Evolutionary conservation across 2,113 vertebrate genomes (phyloP), one percentile per base, ranked within the genome.

Genomic region (Platichthys stellatus): DNA sequence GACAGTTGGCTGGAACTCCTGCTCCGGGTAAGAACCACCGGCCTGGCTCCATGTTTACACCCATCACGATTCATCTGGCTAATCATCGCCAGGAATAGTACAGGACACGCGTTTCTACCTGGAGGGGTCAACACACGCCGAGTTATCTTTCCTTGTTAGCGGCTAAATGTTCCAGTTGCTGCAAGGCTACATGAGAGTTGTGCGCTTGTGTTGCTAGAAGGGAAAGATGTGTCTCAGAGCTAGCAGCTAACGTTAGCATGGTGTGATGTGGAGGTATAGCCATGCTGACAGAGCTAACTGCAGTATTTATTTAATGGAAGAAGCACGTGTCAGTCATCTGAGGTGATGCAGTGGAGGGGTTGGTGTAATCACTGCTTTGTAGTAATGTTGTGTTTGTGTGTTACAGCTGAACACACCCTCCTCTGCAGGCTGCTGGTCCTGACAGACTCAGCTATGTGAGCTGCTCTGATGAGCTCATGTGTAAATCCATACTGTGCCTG

Each of bases 11-110:
- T 81, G 43, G 68, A 87, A 87, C 62, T 81, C 73, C 69, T 74
- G 67, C 78, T 87, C 83, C 54, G 31, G 90, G 92, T 92, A 80
- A 92, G 89, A 92, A 81, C 67, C 66, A 61, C 60, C 72, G 81
- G 76, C 73, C 82, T 88, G 77, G 40, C 40, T 3, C 54, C 78
- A 35, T 90, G 79, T 89, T 87, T 82, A 77, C 79, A 81, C 59
- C 17, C 18, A 58, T 28, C 40, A 56, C 24, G 11, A 5, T 61
- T 15, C 54, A 74, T 64, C 23, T 57, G 74, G 72, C 68, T 80
- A 69, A 57, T 57, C 51, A 59, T 31, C 70, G 38, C 23, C 15
- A 43, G 8, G n/a, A 47, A 63, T 4, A 47, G 17, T 18, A 65
- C 28, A 2, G 40, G 47, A 11, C 11, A 43, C 9, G 31, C 5